Evolutionary conservation across 2,113 vertebrate species (phyloP), one percentile per base, ranked within the genome.

Genomic region (Burhinus oedicnemus): DNA sequence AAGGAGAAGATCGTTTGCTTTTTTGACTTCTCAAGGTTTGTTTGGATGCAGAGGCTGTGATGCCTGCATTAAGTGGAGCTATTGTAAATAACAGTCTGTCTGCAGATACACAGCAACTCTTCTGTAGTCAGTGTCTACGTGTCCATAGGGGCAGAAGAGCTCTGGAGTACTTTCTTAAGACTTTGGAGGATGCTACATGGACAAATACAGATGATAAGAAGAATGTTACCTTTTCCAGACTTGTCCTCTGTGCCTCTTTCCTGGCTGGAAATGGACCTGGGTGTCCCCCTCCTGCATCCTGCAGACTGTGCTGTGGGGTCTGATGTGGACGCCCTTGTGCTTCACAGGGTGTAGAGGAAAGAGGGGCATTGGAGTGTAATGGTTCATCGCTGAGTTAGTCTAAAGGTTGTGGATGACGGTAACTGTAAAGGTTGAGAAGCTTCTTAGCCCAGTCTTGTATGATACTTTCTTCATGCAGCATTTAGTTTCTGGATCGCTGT

Each of bases 21-120:
- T 98, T 93, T 87, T 96, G 94, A 65, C 83, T 79, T 96, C 72
- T 96, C 72, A 87, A 47, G 85, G 57, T 91, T 95, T 29, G 15
- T 82, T 71, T 82, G 36, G 64, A 32, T 96, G 72, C 34, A 69
- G 66, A 58, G 49, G 71, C 79, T 94, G n/a, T 61, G 86, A 90
- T 89, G 57, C 66, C 83, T 84, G 79, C 90, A 54, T 96, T 90
- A 92, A 91, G 81, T n/a, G 40, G 36, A 95, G 32, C 80, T 97
- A 14, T 80, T 95, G 94, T 90, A 95, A 96, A 91, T 92, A 96
- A 52, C 69, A 94, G 13, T 75, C 78, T 91, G 95, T 87, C 81
- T 84, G 89, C 44, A 95, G 90, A 95, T 95, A 96, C 95, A 70
- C 94, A 86, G 54, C 83, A 90, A 6, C 49, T 85, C 52, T 94